phyloP scores from a whole-genome alignment of 2,888 invertebrate species.

The Melangyna quadrimaculata region DNA sequence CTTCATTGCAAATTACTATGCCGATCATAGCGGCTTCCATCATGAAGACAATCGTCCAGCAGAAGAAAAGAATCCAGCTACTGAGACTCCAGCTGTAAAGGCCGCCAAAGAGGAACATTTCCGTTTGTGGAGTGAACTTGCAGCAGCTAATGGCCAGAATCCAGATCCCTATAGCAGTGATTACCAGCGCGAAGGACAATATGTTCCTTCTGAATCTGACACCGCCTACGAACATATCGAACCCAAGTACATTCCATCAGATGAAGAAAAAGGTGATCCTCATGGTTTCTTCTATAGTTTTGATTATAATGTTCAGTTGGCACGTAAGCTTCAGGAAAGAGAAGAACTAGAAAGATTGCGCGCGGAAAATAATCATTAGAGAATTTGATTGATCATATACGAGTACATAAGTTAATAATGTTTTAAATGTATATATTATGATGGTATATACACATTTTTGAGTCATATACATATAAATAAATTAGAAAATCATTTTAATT shows the following conservation, averaged over 20 bases:
- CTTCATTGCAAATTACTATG: slow-evolving; percentile 84
- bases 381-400: background rate
- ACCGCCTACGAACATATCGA: slow-evolving; percentile 77
- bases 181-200: slow-evolving; percentile 77
- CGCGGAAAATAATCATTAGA: slow-evolving; percentile 75
- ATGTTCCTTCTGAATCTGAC: slow-evolving; percentile 76
- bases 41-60: slow-evolving; percentile 88
- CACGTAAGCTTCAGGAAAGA: slow-evolving; percentile 79
- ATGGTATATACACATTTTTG: background rate
- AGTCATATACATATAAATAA: background rate
- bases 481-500: background rate
- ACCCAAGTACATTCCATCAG: slow-evolving; percentile 79
- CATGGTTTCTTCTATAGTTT: slow-evolving; percentile 88
- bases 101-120: slow-evolving; percentile 87
- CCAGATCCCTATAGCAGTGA: slow-evolving; percentile 81
- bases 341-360: slow-evolving; percentile 78
- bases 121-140: slow-evolving; percentile 86
- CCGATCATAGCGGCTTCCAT: slow-evolving; percentile 89
- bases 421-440: background rate
- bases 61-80: slow-evolving; percentile 84
- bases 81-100: slow-evolving; percentile 87
- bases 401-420: background rate
- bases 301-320: slow-evolving; percentile 84
- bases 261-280: slow-evolving; percentile 83
- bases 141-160: slow-evolving; percentile 82